phyloP scores from a whole-genome alignment of 1,140 invertebrate species.

The Adoxophyes honmai region DNA sequence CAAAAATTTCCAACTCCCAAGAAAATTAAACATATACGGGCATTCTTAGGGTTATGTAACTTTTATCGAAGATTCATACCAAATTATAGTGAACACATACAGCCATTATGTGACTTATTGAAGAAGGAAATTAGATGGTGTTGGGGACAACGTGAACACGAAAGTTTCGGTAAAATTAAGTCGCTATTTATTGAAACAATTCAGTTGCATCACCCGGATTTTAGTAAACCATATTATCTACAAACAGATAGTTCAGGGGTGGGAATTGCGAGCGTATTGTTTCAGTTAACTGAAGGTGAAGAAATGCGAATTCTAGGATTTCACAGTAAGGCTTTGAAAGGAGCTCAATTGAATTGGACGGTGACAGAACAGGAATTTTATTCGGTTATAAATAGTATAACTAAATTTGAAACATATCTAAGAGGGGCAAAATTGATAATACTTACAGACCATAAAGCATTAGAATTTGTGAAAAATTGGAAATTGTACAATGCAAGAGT shows the following conservation, averaged over 20 bases:
- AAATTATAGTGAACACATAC: slow-evolving; percentile 27
- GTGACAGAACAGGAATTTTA: slow-evolving; percentile 42
- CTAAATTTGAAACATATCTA: slow-evolving; percentile 43
- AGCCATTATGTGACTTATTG: slow-evolving; percentile 34
- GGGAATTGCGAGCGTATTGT: slow-evolving; percentile 34
- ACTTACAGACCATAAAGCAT: slow-evolving; percentile 69
- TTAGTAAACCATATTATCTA: slow-evolving; percentile 27
- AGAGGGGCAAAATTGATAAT: slow-evolving; percentile 36
- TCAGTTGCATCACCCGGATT: slow-evolving; percentile 30
- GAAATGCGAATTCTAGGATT: slow-evolving; percentile 25
- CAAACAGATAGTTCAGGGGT: slow-evolving; percentile 41
- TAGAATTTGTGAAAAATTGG: slow-evolving; percentile 57
- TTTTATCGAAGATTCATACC: slow-evolving; percentile 51
- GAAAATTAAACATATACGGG: slow-evolving; percentile 39
- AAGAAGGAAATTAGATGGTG: slow-evolving; percentile 25
- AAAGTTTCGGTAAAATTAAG: slow-evolving; percentile 23
- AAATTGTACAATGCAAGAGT: slow-evolving; percentile 53
- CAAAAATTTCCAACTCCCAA: slow-evolving; percentile 38
- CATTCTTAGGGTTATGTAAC: slow-evolving; percentile 49
- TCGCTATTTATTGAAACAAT: slow-evolving; percentile 33
- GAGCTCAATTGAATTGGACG: slow-evolving; percentile 37
- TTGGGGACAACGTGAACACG: slow-evolving; percentile 18
- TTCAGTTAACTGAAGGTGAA: slow-evolving; percentile 25
- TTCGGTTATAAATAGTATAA: too few species aligned
- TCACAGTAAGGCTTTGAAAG: slow-evolving; percentile 24